Evolutionary conservation across 1,140 invertebrate species (phyloP).

Genomic region (Pteromalus puparum): DNA sequence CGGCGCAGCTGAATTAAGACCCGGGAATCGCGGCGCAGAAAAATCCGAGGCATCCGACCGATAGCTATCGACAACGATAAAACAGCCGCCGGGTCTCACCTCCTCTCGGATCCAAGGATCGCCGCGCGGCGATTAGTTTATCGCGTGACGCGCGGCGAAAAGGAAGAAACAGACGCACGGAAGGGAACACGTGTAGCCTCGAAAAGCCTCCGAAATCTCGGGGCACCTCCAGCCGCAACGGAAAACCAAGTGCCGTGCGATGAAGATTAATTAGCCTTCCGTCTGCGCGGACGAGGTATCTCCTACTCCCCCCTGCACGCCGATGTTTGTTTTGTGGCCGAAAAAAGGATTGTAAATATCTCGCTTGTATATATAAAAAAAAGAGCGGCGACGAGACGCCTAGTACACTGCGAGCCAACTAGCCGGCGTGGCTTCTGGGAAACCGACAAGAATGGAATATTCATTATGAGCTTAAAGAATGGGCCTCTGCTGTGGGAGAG

Average conservation of each 20-base stretch:
- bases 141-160: neutral
- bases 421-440: slow-evolving; percentile 28
- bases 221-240: neutral
- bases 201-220: neutral
- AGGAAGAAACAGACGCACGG: neutral
- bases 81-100: neutral
- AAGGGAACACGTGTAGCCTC: neutral
- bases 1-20: neutral
- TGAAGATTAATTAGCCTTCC: slow-evolving; percentile 38
- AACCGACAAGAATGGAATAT: slow-evolving; percentile 61
- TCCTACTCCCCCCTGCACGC: neutral
- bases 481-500: neutral
- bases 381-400: neutral
- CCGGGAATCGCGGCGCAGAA: too few relatives aligned
- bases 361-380: neutral
- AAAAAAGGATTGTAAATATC: slow-evolving; percentile 19
- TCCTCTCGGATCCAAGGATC: neutral
- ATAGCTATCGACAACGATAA: slow-evolving; percentile 15
- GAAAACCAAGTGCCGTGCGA: slow-evolving; percentile 27
- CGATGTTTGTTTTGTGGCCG: neutral
- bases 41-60: neutral
- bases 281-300: neutral
- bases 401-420: neutral
- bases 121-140: neutral
- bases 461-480: slow-evolving; percentile 60